Evolutionary conservation across 2,888 invertebrate species (phyloP).

Genomic region (Drosophila basisetae): DNA sequence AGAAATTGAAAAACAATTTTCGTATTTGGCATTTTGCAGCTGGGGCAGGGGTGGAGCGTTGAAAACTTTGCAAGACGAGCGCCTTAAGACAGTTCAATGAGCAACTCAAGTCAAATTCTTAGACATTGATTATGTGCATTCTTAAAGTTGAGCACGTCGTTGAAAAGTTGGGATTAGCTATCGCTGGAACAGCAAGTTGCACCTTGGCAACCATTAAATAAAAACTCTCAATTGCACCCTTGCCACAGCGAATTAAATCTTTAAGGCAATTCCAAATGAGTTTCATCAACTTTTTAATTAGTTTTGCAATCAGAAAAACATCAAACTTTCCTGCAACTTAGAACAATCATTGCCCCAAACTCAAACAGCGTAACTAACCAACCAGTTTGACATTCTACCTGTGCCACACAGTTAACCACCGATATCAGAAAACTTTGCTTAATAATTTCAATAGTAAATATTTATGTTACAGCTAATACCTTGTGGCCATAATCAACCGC

Average conservation of each 20-base stretch:
- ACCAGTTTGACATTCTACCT: conserved; percentile 3
- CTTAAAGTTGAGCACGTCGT: conserved; percentile 38
- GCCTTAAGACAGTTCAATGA: conserved; percentile 48
- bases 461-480: conserved; percentile 77
- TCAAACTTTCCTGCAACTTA: conserved; percentile 54
- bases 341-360: conserved; percentile 30
- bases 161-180: conserved; percentile 54
- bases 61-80: conserved; percentile 38
- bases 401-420: conserved; percentile 21
- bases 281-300: conserved; percentile 78
- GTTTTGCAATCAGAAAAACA: conserved; percentile 74
- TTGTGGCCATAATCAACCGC: conserved; percentile 78
- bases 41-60: conserved; percentile 11
- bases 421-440: conserved; percentile 69
- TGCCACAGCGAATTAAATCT: conserved; percentile 47
- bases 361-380: not conserved
- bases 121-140: conserved; percentile 55
- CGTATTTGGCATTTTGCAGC: conserved; percentile 63
- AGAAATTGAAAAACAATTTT: conserved; percentile 78
- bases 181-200: conserved; percentile 6
- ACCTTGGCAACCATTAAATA: conserved; percentile 34
- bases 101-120: conserved; percentile 65
- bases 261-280: conserved; percentile 68
- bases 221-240: conserved; percentile 11
- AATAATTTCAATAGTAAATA: conserved; percentile 79